These are phyloP conservation scores for Bombyx huttoni DNA, from an alignment of 2,888 invertebrate species.

Conservation along the genomic window DNA sequence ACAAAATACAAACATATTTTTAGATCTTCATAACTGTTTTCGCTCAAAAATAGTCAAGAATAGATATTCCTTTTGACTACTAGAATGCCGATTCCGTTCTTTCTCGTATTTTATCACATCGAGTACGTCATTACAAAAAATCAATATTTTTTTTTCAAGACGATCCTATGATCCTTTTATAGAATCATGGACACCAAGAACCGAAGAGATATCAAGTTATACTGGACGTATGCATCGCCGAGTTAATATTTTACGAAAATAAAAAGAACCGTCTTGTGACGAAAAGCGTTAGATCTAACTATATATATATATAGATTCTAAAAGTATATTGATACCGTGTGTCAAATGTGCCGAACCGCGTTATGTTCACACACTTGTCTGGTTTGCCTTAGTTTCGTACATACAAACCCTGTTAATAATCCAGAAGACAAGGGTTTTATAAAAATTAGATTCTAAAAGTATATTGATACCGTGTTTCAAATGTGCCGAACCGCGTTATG, in stretches of 20 bases:
- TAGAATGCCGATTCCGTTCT: too few species aligned
- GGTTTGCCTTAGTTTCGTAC: too few species aligned
- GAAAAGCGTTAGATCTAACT: slow-evolving; percentile 20
- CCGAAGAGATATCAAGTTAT: slow-evolving; percentile 12
- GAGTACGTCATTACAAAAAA: background rate
- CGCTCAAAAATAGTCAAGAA: too few species aligned
- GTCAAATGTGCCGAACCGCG: background rate
- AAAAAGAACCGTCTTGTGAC: slow-evolving; percentile 24
- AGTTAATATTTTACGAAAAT: slow-evolving; percentile 20
- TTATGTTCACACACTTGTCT: background rate
- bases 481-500: background rate
- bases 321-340: background rate
- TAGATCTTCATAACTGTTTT: too few species aligned
- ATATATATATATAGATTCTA: slow-evolving; percentile 18
- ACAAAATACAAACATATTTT: too few species aligned
- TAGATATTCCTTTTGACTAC: too few species aligned
- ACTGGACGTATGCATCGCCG: slow-evolving; percentile 14
- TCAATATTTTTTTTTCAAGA: background rate
- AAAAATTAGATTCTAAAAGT: slow-evolving; percentile 11
- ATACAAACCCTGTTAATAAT: too few species aligned
- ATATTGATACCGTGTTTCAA: background rate
- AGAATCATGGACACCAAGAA: slow-evolving; percentile 11
- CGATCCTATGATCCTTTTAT: background rate
- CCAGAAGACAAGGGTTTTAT: too few species aligned
- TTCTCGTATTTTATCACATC: background rate